Evolutionary conservation across 1,140 invertebrate genomes (phyloP).

Genomic region (Macrotrachela quadricornifera): DNA sequence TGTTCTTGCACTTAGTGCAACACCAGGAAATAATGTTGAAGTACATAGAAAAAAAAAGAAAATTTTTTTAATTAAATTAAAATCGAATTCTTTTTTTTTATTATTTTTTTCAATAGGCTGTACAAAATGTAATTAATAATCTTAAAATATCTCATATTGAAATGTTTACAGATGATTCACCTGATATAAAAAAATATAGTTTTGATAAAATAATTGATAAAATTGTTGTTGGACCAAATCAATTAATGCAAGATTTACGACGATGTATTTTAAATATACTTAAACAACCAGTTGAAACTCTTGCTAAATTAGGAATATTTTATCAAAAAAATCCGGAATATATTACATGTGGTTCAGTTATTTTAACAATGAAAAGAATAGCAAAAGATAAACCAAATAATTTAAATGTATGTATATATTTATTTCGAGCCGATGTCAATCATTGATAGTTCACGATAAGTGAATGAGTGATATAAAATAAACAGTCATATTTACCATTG

Average conservation of each 20-base stretch:
- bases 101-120: not conserved
- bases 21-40: conserved; percentile 65
- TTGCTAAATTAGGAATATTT: no score
- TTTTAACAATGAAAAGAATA: not conserved
- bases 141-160: conserved; percentile 65
- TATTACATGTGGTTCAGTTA: not conserved
- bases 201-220: conserved; percentile 55
- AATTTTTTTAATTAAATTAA: not conserved
- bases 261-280: not conserved
- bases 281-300: not conserved
- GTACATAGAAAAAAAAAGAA: conserved; percentile 27
- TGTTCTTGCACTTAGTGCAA: conserved; percentile 71
- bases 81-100: not conserved
- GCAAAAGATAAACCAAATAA: not conserved
- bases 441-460: no score
- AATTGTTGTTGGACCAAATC: conserved; percentile 44
- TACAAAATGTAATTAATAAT: conserved; percentile 49
- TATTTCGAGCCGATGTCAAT: no score
- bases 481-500: no score
- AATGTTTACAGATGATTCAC: conserved; percentile 56
- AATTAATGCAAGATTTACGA: conserved; percentile 17
- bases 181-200: conserved; percentile 61
- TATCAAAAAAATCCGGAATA: not conserved
- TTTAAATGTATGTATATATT: no score
- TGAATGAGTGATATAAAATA: no score